These are phyloP conservation scores for Caenorhabditis sinica DNA, from an alignment of 2,888 invertebrate species.

Conservation along the genomic window DNA sequence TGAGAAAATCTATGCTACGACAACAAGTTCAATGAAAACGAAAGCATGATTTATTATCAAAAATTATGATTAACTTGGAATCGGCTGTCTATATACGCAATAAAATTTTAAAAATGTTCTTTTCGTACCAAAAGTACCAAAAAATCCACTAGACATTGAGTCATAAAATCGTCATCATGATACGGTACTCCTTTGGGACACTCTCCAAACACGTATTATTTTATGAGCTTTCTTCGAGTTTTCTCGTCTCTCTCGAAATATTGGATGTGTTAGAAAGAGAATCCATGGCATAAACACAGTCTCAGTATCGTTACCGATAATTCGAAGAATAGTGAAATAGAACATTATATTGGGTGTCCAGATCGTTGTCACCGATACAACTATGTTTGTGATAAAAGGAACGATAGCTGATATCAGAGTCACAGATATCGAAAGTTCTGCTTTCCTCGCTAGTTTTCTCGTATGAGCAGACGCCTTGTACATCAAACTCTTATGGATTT, in stretches of 20 bases:
- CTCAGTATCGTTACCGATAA: slow-evolving; percentile 45
- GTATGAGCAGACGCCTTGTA: slow-evolving; percentile 14
- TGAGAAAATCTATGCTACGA: too few relatives aligned
- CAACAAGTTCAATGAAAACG: too few relatives aligned
- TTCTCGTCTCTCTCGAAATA: slow-evolving; percentile 30
- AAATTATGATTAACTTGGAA: too few relatives aligned
- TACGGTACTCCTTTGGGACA: slow-evolving; percentile 16
- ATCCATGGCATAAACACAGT: slow-evolving; percentile 54
- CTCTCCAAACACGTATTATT: not conserved
- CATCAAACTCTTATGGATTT: slow-evolving; percentile 13
- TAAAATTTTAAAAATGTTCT: too few relatives aligned
- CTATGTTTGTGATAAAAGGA: slow-evolving; percentile 43
- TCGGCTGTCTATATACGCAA: too few relatives aligned
- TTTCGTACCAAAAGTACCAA: too few relatives aligned
- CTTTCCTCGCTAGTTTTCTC: slow-evolving; percentile 12
- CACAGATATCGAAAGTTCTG: slow-evolving; percentile 42
- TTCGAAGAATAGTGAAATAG: slow-evolving; percentile 23
- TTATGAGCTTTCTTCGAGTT: not conserved
- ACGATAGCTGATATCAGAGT: slow-evolving; percentile 48
- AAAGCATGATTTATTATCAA: too few relatives aligned
- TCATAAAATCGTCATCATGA: not conserved
- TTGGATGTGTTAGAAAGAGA: slow-evolving; percentile 37
- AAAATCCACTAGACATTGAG: not conserved
- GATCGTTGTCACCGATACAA: slow-evolving; percentile 39
- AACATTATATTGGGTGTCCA: slow-evolving; percentile 22